Evolutionary conservation across 1,140 invertebrate genomes (phyloP), one percentile per base, ranked within the genome.

Genomic region (Cotesia vestalis): DNA sequence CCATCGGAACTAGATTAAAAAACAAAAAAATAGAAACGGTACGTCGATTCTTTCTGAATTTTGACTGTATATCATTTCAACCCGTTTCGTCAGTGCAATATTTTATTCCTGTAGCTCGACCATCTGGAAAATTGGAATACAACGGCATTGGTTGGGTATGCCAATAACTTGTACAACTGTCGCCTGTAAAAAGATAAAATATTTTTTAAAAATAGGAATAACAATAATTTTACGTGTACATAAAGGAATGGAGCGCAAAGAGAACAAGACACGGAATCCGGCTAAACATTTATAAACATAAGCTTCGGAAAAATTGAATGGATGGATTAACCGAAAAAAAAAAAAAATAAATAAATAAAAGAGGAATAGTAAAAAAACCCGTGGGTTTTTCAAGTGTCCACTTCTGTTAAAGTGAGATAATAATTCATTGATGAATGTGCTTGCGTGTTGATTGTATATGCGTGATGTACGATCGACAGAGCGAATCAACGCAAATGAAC

Each of bases 101-200:
- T 73, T 76, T 76, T 66, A 76, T 76, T 51, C 59, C 14, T 35
- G 40, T 55, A 14, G 69, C 52, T 63, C 75, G 61, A 40, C 69
- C 70, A 76, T 73, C 75, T 76, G 75, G 69, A 76, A 76, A 76
- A 76, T 76, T 76, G 75, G 72, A 73, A 76, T 73, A 73, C 71
- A 76, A 71, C 70, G 71, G 52, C 52, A 66, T 60, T 35, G 62
- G 71, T 57, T 34, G 14, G 53, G 69, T 73, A 61, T 68, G 36
- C 72, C 75, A 71, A 76, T 76, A 73, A 76, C 64, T 76, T 73
- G 40, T 69, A 66, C 74, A 72, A 73, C 71, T 73, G 74, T 75
- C 74, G 69, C 64, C 66, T 38, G 63, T 17, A 66, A 71, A 72
- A 61, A 64, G 51, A 36, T 35, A 61, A 61, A 34, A 71, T 59